Evolutionary conservation across 2,888 invertebrate species (phyloP).

Genomic region (Drosophila hawaiiensis): DNA sequence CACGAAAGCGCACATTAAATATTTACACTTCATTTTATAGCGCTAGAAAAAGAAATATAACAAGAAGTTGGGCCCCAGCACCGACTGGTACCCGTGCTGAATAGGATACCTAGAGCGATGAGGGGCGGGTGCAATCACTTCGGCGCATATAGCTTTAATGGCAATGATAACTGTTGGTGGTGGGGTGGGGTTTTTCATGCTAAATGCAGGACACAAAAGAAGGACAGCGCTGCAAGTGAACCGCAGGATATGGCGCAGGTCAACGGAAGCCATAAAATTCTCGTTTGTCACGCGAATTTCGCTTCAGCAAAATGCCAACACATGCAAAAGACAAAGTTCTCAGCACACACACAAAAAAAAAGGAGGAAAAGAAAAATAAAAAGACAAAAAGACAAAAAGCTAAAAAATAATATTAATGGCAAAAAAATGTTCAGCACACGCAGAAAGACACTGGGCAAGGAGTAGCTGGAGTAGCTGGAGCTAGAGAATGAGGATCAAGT

Average conservation of each 20-base stretch:
- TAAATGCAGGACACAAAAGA: constrained; percentile 47
- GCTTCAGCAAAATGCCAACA: constrained; percentile 74
- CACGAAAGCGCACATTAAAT: constrained; percentile 85
- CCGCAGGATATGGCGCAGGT: constrained; percentile 84
- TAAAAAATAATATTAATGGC: constrained; percentile 72
- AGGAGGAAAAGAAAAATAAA: constrained; percentile 38
- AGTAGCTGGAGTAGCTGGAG: not conserved
- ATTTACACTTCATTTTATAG: constrained; percentile 85
- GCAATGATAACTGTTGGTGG: constrained; percentile 76
- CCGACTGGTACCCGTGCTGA: constrained; percentile 16
- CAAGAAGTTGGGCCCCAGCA: constrained; percentile 16
- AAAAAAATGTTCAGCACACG: constrained; percentile 57
- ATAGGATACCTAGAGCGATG: not conserved
- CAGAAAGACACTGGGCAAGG: constrained; percentile 21
- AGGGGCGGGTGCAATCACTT: constrained; percentile 83
- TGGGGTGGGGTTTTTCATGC: constrained; percentile 31
- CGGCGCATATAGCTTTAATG: constrained; percentile 78
- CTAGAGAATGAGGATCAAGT: constrained; percentile 41
- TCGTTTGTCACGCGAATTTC: constrained; percentile 85
- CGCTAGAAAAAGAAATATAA: constrained; percentile 43
- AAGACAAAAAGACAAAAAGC: constrained; percentile 52
- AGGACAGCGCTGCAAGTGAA: constrained; percentile 65
- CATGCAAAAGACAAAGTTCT: constrained; percentile 82
- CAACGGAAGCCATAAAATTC: constrained; percentile 85
- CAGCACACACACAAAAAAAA: constrained; percentile 19